Evolutionary conservation across 2,888 invertebrate species (phyloP), one percentile per base, ranked within the genome.

Genomic region (Thymelicus lineola): DNA sequence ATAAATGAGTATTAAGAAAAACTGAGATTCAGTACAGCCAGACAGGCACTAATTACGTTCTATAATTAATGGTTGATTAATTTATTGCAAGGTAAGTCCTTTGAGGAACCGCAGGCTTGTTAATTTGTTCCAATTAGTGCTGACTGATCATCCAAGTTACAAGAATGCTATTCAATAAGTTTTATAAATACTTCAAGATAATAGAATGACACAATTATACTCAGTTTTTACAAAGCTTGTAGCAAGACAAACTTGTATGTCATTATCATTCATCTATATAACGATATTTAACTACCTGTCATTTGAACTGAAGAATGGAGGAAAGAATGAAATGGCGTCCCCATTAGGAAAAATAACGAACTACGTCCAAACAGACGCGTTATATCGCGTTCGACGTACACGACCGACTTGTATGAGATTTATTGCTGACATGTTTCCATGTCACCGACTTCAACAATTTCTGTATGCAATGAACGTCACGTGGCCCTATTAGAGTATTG

Each of bases 341-440:
- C 59, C 66, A 59, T 66, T 66, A 62, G 45, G 68, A 59, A 66
- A 65, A 72, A 72, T 62, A 62, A 72, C 69, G 66, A 53, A 42
- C 14, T 50, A 66, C 64, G 72, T 72, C 67, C 62, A 64, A 68
- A 70, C 71, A 71, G 74, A 58, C 65, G 36, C 12, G 28, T 35
- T 28, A 45, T 66, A 45, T 66, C 46, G 65, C 65, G 55, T 46
- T 46, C 58, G 36, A 66, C 65, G 35, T 58, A 55, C 57, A 35
- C 65, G 65, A 58, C 57, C 42, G 58, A 58, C 14, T 66, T 58
- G 28, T 55, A 28, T 55, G 55, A 14, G 55, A 66, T 58, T 66
- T 66, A 66, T 65, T 28, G 45, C 48, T 65, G 65, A 55, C 28
- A n/a, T 65, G 57, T 57, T 57, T 65, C 45, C 55, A 65, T 55